A percentile compares a stretch with the other conserved stretches of the same genome.
These are phyloP conservation scores for Hermaeophaga mercurialis DNA, from an alignment of 2,888 invertebrate species.

Conservation along the genomic window DNA sequence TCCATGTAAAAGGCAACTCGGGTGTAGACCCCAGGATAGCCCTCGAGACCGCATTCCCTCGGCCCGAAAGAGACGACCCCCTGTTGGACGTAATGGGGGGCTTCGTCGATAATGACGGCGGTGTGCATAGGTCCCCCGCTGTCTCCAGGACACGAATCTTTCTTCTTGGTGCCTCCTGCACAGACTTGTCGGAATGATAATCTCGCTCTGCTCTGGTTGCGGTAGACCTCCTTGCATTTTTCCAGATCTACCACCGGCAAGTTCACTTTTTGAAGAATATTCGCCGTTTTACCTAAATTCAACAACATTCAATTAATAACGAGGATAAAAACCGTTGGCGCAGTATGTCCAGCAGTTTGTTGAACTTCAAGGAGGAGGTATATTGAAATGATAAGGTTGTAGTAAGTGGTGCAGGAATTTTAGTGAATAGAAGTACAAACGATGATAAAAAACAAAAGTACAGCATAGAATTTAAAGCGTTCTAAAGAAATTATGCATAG, in stretches of 20 bases:
- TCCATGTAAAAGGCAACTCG: slow-evolving; percentile 65
- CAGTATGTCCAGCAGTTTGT: no score
- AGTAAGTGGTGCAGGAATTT: no score
- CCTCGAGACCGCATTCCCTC: slow-evolving; percentile 56
- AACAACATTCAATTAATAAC: no score
- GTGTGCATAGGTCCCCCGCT: slow-evolving; percentile 70
- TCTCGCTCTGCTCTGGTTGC: slow-evolving; percentile 44
- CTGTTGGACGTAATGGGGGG: slow-evolving; percentile 62
- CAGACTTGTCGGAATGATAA: slow-evolving; percentile 62
- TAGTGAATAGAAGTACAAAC: no score
- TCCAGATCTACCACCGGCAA: slow-evolving; percentile 54
- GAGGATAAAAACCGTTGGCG: no score
- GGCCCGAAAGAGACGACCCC: slow-evolving; percentile 63
- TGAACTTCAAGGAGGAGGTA: no score
- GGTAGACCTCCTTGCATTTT: slow-evolving; percentile 38
- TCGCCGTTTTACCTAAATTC: slow-evolving; percentile 47
- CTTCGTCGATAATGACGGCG: slow-evolving; percentile 52
- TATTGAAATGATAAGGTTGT: no score
- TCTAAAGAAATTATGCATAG: no score
- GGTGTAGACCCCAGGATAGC: slow-evolving; percentile 74
- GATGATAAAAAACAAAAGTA: no score
- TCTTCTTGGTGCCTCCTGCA: slow-evolving; percentile 64
- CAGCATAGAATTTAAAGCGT: no score
- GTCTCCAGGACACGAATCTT: slow-evolving; percentile 71
- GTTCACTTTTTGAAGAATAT: slow-evolving; percentile 52